phyloP scores from a whole-genome alignment of 2,113 vertebrate species.

The Xiphophorus maculatus region DNA sequence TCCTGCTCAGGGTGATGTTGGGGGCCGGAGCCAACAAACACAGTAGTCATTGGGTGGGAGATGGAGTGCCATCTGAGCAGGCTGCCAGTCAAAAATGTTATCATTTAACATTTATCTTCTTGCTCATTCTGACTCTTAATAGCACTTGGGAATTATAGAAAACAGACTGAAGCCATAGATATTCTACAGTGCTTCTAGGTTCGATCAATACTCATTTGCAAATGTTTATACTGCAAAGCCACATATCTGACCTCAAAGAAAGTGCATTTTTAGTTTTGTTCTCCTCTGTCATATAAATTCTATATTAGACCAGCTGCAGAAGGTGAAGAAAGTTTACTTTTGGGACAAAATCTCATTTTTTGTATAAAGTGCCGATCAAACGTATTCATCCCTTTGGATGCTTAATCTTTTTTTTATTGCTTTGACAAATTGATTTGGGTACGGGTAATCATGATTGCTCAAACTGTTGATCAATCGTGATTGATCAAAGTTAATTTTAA shows the following conservation, averaged over 20 bases:
- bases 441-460: no score
- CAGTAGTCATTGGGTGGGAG: not conserved
- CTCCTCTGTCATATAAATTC: not conserved
- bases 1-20: not conserved
- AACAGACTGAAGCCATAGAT: not conserved
- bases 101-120: constrained; percentile 22
- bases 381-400: no score
- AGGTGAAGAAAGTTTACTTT: not conserved
- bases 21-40: not conserved
- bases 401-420: no score
- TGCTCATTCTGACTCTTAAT: not conserved
- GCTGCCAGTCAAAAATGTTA: constrained; percentile 10
- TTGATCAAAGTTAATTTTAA: no score
- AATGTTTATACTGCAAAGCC: constrained; percentile 9
- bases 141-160: not conserved
- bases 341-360: not conserved
- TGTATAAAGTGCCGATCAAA: no score
- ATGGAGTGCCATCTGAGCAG: not conserved
- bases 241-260: constrained; percentile 17
- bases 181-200: constrained; percentile 9
- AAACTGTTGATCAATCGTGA: no score
- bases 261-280: not conserved
- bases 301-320: not conserved
- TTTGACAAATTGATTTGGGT: no score
- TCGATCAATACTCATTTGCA: constrained; percentile 27